A percentile compares a stretch with the other conserved stretches of the same genome.
Conservation (phyloP, 2,797 vertebrate genomes). For the Mycteria americana region DNA sequence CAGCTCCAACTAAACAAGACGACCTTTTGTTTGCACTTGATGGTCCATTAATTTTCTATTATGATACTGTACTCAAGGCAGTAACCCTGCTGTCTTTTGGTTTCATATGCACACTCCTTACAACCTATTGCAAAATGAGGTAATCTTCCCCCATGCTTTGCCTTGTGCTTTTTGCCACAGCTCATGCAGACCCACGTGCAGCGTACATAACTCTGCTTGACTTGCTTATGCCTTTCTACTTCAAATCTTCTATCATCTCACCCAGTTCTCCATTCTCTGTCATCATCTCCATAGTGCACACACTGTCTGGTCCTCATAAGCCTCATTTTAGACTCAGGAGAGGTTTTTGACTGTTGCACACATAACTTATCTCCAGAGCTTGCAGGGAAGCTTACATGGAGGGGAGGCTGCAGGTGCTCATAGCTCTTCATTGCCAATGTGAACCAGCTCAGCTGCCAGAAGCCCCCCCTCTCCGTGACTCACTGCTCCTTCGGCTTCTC, state of each 20-base stretch:
- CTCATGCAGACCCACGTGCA: background rate
- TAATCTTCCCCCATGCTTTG: background rate
- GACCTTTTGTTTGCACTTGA: background rate
- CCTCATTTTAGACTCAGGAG: background rate
- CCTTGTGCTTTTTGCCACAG: background rate
- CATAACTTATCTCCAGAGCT: background rate
- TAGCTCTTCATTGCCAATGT: background rate
- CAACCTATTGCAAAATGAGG: background rate
- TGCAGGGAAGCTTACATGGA: background rate
- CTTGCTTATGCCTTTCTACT: background rate
- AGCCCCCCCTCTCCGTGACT: background rate
- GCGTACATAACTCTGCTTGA: background rate
- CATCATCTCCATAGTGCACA: background rate
- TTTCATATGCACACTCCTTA: background rate
- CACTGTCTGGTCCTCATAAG: background rate
- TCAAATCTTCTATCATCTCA: background rate
- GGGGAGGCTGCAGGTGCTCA: background rate
- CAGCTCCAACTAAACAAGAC: background rate
- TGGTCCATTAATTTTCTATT: background rate
- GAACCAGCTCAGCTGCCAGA: background rate
- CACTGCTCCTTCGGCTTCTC: background rate
- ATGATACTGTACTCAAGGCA: background rate
- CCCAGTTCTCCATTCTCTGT: accelerated
- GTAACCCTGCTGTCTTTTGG: background rate
- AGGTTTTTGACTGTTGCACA: background rate